phyloP scores from a whole-genome alignment of 2,888 invertebrate genomes.

The Gasteruption jaculator region DNA sequence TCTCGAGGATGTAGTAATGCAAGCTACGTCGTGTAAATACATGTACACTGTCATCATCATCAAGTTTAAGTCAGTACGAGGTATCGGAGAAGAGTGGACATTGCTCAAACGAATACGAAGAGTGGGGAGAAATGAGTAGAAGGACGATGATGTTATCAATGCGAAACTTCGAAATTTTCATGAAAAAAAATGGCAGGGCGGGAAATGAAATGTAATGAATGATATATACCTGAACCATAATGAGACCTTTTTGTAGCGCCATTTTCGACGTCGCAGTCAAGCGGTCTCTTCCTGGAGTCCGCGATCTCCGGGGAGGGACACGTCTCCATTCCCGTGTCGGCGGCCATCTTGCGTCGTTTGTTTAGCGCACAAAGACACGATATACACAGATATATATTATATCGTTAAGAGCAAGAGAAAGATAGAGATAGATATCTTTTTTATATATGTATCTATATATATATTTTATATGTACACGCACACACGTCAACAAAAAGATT shows the following conservation, averaged over 20 bases:
- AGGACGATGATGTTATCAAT: too few relatives aligned
- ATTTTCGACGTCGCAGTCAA: slow-evolving; percentile 83
- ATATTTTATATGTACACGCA: slow-evolving; percentile 6
- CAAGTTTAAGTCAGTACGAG: too few relatives aligned
- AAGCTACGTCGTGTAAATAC: too few relatives aligned
- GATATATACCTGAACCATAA: slow-evolving; percentile 75
- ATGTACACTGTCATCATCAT: too few relatives aligned
- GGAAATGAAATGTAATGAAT: not conserved
- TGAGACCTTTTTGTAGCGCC: slow-evolving; percentile 86
- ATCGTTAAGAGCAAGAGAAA: too few relatives aligned
- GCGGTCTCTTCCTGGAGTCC: slow-evolving; percentile 85
- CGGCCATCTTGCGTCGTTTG: slow-evolving; percentile 70
- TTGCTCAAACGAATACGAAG: too few relatives aligned
- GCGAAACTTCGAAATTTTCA: too few relatives aligned
- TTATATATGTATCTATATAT: slow-evolving; percentile 1
- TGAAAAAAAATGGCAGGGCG: too few relatives aligned
- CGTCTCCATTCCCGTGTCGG: slow-evolving; percentile 91
- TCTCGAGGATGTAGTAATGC: too few relatives aligned
- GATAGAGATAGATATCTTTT: too few relatives aligned
- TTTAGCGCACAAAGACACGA: slow-evolving; percentile 32
- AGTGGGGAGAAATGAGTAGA: too few relatives aligned
- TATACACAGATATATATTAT: slow-evolving; percentile 12
- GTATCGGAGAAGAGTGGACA: too few relatives aligned
- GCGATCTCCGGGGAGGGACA: slow-evolving; percentile 89
- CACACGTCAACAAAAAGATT: slow-evolving; percentile 14